Evolutionary conservation across 1,140 invertebrate genomes (phyloP).

Genomic region (Micrasema minimum): DNA sequence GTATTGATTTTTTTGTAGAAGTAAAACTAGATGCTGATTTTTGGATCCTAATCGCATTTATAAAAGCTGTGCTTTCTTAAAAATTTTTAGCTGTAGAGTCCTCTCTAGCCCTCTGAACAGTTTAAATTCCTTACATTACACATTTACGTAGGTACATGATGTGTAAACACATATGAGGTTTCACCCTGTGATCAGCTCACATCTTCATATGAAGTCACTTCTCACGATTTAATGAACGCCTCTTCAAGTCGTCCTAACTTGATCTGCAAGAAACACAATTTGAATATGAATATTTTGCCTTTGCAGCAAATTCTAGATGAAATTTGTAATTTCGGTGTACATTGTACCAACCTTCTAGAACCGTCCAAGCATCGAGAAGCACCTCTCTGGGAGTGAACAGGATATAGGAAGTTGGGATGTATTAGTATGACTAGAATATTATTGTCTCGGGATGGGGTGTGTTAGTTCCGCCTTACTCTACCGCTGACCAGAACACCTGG

Average conservation of each 20-base stretch:
- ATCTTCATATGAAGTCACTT: conserved; percentile 12
- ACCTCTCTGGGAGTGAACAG: conserved; percentile 16
- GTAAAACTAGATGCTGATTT: too few relatives aligned
- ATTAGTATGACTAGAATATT: conserved; percentile 45
- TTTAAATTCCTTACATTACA: too few relatives aligned
- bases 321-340: too few relatives aligned
- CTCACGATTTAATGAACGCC: neutral
- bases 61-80: too few relatives aligned
- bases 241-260: conserved; percentile 42
- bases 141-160: too few relatives aligned
- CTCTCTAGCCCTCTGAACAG: too few relatives aligned
- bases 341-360: conserved; percentile 15
- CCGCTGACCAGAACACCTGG: conserved; percentile 30
- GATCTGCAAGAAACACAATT: conserved; percentile 38
- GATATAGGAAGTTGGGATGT: conserved; percentile 10
- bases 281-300: too few relatives aligned
- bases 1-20: too few relatives aligned
- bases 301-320: too few relatives aligned
- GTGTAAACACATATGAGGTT: too few relatives aligned
- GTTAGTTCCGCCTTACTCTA: conserved; percentile 47
- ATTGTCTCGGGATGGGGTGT: conserved; percentile 36
- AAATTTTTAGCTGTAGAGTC: too few relatives aligned
- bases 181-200: neutral
- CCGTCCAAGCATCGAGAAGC: conserved; percentile 16
- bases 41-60: too few relatives aligned